Percentiles rank a stretch among this genome's conserved stretches.
Conservation (phyloP, 92 coral and sea anemone species). For the Phenganax marumi region DNA sequence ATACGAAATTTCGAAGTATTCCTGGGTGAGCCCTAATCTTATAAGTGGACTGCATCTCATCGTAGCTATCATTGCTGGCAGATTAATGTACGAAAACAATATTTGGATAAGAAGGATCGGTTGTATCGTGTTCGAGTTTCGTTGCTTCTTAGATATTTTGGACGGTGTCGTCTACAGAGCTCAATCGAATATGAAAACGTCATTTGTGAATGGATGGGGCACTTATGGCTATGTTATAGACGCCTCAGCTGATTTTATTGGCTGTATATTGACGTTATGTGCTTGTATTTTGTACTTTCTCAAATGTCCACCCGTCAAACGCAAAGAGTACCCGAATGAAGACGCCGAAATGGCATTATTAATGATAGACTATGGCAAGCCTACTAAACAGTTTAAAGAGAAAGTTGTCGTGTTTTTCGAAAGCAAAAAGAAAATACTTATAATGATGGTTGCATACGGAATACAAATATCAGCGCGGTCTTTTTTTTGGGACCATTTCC, state of each 20-base stretch:
- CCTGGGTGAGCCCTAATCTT: slow-evolving; percentile 82
- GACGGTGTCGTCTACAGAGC: slow-evolving; percentile 88
- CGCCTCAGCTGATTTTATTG: slow-evolving; percentile 78
- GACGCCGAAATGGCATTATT: slow-evolving; percentile 69
- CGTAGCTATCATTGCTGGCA: slow-evolving; percentile 75
- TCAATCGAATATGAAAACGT: slow-evolving; percentile 68
- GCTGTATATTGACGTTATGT: slow-evolving; percentile 66
- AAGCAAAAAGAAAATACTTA: slow-evolving; percentile 65
- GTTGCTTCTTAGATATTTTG: slow-evolving; percentile 73
- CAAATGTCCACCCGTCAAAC: slow-evolving; percentile 74
- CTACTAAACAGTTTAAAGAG: slow-evolving; percentile 56
- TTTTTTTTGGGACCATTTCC: slow-evolving; percentile 74
- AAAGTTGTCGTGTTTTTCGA: slow-evolving; percentile 61
- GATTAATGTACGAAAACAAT: slow-evolving; percentile 65
- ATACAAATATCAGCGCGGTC: slow-evolving; percentile 69
- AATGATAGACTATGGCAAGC: slow-evolving; percentile 21
- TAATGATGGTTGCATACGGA: slow-evolving; percentile 58
- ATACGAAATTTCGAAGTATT: slow-evolving; percentile 61
- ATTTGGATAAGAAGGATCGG: slow-evolving; percentile 77
- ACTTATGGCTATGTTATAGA: slow-evolving; percentile 80
- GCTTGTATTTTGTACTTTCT: slow-evolving; percentile 71
- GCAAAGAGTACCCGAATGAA: slow-evolving; percentile 53
- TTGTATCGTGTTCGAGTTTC: slow-evolving; percentile 65
- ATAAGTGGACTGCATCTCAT: slow-evolving; percentile 74
- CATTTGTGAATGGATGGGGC: slow-evolving; percentile 82